Evolutionary conservation across 2,888 invertebrate species (phyloP), one percentile per base, ranked within the genome.

Genomic region (Agrotis clavis): DNA sequence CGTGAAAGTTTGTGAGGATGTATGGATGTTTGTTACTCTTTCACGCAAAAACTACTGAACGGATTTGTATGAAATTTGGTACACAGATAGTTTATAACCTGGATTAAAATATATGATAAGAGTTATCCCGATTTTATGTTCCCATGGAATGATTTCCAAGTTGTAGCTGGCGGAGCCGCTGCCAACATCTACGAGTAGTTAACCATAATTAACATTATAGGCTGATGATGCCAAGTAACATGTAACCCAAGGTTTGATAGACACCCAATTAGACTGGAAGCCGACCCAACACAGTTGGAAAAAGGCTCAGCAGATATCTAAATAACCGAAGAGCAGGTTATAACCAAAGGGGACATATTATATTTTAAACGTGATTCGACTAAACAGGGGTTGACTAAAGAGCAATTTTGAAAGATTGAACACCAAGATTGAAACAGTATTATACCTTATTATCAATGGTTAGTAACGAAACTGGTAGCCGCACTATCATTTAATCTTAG

Each of bases 351-450:
- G 0, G 16, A 16, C 11, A 48, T 19, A 48, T 25, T 19, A 48
- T 25, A 14, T n/a, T n/a, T 51, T 13, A 9, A 53, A 1, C n/a
- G 50, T 5, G 9, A 74, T 21, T 16, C 25, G 1, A 6, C 18
- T 66, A 16, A 56, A 11, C 9, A 35, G 35, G 30, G 14, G 45
- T 0, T 41, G 18, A 0, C 9, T 53, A 41, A 2, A 67, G 65
- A 35, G 35, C 21, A 35, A 66, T 53, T n/a, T 50, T 16, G n/a
- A 19, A 69, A 77, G 70, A 69, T 77, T 2, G 47, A 69, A 59
- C 35, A 69, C 18, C 19, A 51, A 61, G 4, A 51, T 57, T 50
- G n/a, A 25, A 47, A 18, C 18, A 51, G 25, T 50, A 57, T 54
- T 48, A 70, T 61, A 71, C 30, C 45, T 45, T 71, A 60, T 45